Conservation (phyloP, 2,888 invertebrate species). For the Dioctria rufipes region DNA sequence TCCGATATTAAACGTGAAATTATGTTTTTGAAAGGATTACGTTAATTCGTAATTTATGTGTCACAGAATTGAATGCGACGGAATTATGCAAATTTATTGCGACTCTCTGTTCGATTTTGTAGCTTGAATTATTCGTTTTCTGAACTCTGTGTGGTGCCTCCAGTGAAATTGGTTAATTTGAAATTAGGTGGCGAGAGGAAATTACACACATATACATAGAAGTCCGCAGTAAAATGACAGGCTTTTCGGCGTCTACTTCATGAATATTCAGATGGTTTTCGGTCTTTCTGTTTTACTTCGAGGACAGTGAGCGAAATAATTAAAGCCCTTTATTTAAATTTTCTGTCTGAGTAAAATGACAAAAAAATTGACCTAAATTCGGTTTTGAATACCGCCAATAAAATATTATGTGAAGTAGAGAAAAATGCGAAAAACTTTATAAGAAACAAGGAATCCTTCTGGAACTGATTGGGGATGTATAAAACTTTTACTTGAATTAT, state of each 20-base stretch:
- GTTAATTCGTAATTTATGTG: conserved; percentile 72
- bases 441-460: not conserved
- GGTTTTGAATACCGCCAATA: conserved; percentile 4
- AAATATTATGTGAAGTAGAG: conserved; percentile 19
- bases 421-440: not conserved
- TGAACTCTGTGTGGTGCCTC: conserved; percentile 43
- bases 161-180: conserved; percentile 18
- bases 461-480: too few species aligned
- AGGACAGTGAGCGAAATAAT: conserved; percentile 34
- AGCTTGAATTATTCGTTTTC: conserved; percentile 56
- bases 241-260: conserved; percentile 23
- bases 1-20: conserved; percentile 62
- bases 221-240: not conserved
- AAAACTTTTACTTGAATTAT: too few species aligned
- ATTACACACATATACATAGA: not conserved
- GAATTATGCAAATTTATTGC: conserved; percentile 72
- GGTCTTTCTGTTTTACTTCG: conserved; percentile 9
- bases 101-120: conserved; percentile 58
- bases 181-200: conserved; percentile 38
- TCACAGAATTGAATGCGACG: conserved; percentile 72
- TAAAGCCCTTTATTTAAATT: conserved; percentile 34
- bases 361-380: conserved; percentile 34
- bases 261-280: conserved; percentile 32
- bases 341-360: not conserved
- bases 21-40: conserved; percentile 67